Percentiles rank a stretch among this genome's conserved stretches.
These are phyloP conservation scores for Acipenser oxyrinchus DNA, from an alignment of 2,797 vertebrate species.

Conservation along the genomic window DNA sequence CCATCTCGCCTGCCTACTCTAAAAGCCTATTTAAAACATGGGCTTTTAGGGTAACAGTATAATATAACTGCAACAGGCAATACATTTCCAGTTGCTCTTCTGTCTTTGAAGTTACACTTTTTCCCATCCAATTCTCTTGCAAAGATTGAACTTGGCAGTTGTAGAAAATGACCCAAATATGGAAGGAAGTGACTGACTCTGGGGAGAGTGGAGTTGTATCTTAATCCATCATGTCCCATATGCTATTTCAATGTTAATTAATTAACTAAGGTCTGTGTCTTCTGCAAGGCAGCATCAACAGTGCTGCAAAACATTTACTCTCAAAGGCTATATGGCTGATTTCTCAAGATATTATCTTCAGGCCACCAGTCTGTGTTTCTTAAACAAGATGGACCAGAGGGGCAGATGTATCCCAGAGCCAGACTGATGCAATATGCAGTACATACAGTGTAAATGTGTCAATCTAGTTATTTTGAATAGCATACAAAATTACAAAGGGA, in stretches of 20 bases:
- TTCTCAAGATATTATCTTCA: background rate
- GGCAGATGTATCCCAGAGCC: background rate
- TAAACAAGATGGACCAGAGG: background rate
- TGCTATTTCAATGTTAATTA: background rate
- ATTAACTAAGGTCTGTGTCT: background rate
- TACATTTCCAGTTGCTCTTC: too few relatives aligned
- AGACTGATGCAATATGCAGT: too few relatives aligned
- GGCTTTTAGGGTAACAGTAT: too few relatives aligned
- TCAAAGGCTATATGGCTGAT: background rate
- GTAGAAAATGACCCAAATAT: constrained; percentile 5
- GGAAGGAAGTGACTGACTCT: background rate
- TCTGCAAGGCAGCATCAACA: background rate
- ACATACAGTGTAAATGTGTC: too few relatives aligned
- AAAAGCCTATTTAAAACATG: too few relatives aligned
- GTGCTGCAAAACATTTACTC: background rate
- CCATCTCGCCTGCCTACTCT: too few relatives aligned
- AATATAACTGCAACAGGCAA: too few relatives aligned
- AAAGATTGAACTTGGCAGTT: background rate
- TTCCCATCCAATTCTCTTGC: too few relatives aligned
- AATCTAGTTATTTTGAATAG: too few relatives aligned
- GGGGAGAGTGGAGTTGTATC: background rate
- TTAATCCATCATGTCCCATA: constrained; percentile 3
- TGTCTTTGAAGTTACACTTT: too few relatives aligned
- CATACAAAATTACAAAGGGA: too few relatives aligned
- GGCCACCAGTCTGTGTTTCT: background rate